Conservation (phyloP, 2,113 vertebrate genomes). For the Empidonax traillii region DNA sequence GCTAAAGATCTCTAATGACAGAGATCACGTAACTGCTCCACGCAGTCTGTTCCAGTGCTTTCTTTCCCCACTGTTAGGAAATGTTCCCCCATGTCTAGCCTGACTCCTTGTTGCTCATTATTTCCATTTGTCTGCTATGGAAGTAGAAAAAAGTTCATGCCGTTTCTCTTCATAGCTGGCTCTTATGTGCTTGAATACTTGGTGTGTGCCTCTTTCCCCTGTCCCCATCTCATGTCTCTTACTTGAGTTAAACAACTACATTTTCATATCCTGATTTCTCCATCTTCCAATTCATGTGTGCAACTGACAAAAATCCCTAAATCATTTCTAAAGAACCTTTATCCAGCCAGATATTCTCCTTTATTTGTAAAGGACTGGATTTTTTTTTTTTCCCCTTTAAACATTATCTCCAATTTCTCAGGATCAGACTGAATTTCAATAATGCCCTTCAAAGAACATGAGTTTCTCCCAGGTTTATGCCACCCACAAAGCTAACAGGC, state of each 20-base stretch:
- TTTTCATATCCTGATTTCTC: background rate
- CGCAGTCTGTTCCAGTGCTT: background rate
- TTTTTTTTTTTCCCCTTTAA: background rate
- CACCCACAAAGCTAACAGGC: background rate
- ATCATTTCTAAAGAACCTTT: background rate
- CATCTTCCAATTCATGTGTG: background rate
- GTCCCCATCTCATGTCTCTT: background rate
- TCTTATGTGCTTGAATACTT: background rate
- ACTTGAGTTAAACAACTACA: background rate
- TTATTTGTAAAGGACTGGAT: background rate
- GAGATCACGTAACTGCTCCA: constrained; percentile 7
- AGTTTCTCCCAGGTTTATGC: background rate
- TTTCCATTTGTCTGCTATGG: background rate
- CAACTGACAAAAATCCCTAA: background rate
- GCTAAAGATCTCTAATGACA: constrained; percentile 6
- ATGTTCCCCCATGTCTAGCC: background rate
- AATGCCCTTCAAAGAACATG: background rate
- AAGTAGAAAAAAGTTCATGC: background rate
- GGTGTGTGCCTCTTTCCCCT: background rate
- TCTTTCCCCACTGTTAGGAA: background rate
- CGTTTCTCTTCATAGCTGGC: background rate
- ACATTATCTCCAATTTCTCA: background rate
- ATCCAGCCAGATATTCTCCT: background rate
- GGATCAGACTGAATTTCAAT: background rate
- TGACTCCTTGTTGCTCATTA: constrained; percentile 5